Base-by-base conservation (phyloP, 2,888 invertebrate species). In the Cremastinae sp. region DNA sequence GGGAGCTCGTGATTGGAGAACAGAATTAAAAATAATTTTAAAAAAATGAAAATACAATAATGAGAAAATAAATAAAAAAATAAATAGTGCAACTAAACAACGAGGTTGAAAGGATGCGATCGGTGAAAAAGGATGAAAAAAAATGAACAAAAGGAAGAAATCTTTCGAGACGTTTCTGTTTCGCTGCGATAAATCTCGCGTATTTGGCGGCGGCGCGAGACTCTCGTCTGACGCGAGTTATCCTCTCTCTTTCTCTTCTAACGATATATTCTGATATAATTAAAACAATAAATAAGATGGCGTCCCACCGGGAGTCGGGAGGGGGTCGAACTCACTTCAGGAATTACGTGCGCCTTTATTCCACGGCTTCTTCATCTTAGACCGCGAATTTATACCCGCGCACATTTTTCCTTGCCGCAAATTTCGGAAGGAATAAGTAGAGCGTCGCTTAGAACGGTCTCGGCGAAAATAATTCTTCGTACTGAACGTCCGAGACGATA, bases 221-320 rank as follows among this genome's bases (percentile, higher is more conserved):
- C 28, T 28, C 83, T 85, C 84, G 79, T 84, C 83, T 85, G 86
- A 88, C 86, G 87, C 70, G 59, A 51, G 47, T 64, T 70, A 61
- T 61, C 66, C 35, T 28, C 28, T 28, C 28, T 28, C 28, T 28
- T 28, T 18, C 18, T 84, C 80, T 85, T 89, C 89, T 89, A 89
- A 89, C 89, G 89, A 89, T 89, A 89, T 88, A 89, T 89, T 89
- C 88, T 86, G 88, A 89, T 89, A 89, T 89, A 89, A 89, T 89
- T 89, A 89, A 89, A 89, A 89, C 89, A 89, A 89, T 89, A 89
- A 89, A 89, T 89, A 89, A 89, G 87, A 89, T 89, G 89, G 89
- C 88, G 82, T 87, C 89, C 89, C 82, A 87, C 88, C 84, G 89
- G 82, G 89, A 89, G 83, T 87, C 74, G 76, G 82, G 83, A 88